Evolutionary conservation across 2,888 invertebrate genomes (phyloP), one percentile per base, ranked within the genome.

Genomic region (Orthonevra nobilis): DNA sequence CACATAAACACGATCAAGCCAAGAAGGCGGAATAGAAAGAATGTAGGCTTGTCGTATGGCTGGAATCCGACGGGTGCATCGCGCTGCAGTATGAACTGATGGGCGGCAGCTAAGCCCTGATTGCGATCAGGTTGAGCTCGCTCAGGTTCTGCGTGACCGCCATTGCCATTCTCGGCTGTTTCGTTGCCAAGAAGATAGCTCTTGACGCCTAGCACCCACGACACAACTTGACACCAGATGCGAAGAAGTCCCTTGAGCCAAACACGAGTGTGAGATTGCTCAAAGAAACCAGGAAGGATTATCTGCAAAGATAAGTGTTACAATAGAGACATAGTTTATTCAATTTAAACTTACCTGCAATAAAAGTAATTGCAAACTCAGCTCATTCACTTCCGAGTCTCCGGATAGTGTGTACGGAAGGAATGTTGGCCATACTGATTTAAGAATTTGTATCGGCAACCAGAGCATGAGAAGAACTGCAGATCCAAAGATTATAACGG

Each of bases 401-500:
- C 92, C 93, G 0, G 96, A 95, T 9, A 99, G 94, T 1, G 97
- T 96, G 86, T 99, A 99, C 0, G 99, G 99, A 83, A 99, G 90
- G 89, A 97, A 96, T n/a, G 93, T 92, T 0, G 97, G 96, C 88
- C 96, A 91, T 0, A 93, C 87, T 81, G 92, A 91, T 85, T 95
- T 93, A 77, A 99, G 92, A 42, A 97, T 92, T 61, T 95, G 91
- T 23, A 98, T 95, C 0, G 99, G 99, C 61, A 98, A 89, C 96
- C 98, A 99, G 36, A 99, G 91, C 95, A 99, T 97, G 38, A 99
- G 91, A 30, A 99, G 90, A 1, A 99, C 97, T 0, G 96, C 97
- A 1, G 96, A 97, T 14, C 98, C 99, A 89, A 99, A 99, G 83
- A 97, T 95, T 85, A 98, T 95, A 10, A 97, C 95, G 0, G 98